phyloP scores from a whole-genome alignment of 1,140 invertebrate genomes.

The Tyrophagus putrescentiae region DNA sequence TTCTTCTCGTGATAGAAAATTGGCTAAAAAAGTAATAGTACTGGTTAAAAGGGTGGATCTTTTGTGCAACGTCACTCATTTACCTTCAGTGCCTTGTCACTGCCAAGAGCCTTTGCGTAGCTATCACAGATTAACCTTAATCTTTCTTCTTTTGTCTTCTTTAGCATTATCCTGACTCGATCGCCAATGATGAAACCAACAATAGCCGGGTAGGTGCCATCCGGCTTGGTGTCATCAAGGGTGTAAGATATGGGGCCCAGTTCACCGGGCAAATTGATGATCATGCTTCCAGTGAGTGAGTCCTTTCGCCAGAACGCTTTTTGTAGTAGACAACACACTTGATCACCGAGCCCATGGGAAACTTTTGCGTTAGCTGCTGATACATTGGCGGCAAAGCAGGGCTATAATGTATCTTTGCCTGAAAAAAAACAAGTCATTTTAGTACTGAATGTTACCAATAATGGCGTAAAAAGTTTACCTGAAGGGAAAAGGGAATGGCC shows the following conservation, averaged over 20 bases:
- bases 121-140: constrained; percentile 13
- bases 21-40: constrained; percentile 22
- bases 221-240: constrained; percentile 33
- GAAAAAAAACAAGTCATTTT: constrained; percentile 29
- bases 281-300: constrained; percentile 24
- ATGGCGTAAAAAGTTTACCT: no score
- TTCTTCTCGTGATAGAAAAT: constrained; percentile 33
- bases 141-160: constrained; percentile 7
- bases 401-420: constrained; percentile 32
- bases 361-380: constrained; percentile 33
- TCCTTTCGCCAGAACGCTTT: constrained; percentile 33
- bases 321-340: constrained; percentile 34
- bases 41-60: neutral
- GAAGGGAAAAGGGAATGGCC: constrained; percentile 30
- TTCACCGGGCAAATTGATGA: constrained; percentile 18
- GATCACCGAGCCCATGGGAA: constrained; percentile 35
- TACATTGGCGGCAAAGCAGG: constrained; percentile 31
- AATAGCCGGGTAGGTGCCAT: constrained; percentile 32
- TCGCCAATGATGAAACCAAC: constrained; percentile 29
- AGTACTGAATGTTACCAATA: no score
- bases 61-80: neutral
- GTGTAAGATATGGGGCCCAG: constrained; percentile 27
- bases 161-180: neutral
- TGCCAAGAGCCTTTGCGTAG: constrained; percentile 20
- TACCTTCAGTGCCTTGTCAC: constrained; percentile 19